Evolutionary conservation across 2,113 vertebrate genomes (phyloP).

Genomic region (Oceanites oceanicus): DNA sequence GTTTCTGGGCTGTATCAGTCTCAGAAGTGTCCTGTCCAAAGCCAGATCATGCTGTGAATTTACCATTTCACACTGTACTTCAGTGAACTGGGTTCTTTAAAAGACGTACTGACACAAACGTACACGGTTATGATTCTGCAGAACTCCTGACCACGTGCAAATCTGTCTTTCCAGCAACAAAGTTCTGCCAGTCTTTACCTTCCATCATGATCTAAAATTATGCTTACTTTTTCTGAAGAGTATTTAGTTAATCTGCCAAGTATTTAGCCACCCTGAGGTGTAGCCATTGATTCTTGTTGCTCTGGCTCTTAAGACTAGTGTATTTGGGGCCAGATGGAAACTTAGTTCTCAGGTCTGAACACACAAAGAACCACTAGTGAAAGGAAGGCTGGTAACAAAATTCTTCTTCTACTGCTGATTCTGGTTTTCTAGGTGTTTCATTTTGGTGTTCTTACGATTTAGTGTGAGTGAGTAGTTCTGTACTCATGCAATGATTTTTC

Average conservation of each 20-base stretch:
- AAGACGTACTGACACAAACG: rapidly evolving
- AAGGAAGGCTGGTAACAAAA: not conserved
- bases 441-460: not conserved
- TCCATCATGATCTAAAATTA: not conserved
- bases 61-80: not conserved
- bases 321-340: not conserved
- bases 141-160: not conserved
- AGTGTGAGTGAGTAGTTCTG: not conserved
- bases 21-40: not conserved
- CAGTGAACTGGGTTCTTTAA: not conserved
- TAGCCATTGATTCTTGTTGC: not conserved
- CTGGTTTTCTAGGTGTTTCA: not conserved
- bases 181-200: not conserved
- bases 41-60: not conserved
- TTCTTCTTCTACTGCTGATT: not conserved
- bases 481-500: not conserved
- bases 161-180: not conserved
- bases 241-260: not conserved
- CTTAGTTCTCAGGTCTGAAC: not conserved
- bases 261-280: not conserved
- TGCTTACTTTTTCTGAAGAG: not conserved
- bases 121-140: not conserved
- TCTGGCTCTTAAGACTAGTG: not conserved
- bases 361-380: not conserved
- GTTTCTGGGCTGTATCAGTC: not conserved